phyloP scores from a whole-genome alignment of 2,888 invertebrate genomes.

The Microplitis manilae region DNA sequence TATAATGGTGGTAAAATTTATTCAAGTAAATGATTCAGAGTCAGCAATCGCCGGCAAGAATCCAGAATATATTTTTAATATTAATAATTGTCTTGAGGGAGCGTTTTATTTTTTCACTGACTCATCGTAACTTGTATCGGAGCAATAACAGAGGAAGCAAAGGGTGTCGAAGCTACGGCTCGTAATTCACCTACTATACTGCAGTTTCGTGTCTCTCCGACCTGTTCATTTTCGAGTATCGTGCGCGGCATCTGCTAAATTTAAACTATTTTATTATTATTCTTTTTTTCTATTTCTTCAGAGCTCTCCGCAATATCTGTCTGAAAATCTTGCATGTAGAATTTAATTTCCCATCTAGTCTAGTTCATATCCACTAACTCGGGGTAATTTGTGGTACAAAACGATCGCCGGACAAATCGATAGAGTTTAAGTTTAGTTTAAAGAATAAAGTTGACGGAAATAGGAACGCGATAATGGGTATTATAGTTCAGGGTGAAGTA shows the following conservation, averaged over 20 bases:
- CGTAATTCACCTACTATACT: conserved; percentile 22
- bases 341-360: neutral
- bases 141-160: conserved; percentile 5
- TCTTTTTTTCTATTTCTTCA: neutral
- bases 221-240: conserved; percentile 21
- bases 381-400: neutral
- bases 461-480: neutral
- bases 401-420: neutral
- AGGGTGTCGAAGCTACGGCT: conserved; percentile 20
- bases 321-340: neutral
- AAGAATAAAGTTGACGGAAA: neutral
- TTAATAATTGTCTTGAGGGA: neutral
- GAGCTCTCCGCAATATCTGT: neutral
- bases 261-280: conserved; percentile 5
- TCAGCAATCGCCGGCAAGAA: no score
- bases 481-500: neutral
- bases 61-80: neutral
- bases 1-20: neutral
- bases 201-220: conserved; percentile 23
- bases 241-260: conserved; percentile 5
- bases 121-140: conserved; percentile 15
- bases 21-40: neutral
- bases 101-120: conserved; percentile 13
- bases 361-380: neutral
- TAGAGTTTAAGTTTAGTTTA: no score